A percentile compares a stretch with the other conserved stretches of the same genome.
Conservation (phyloP, 2,113 vertebrate genomes). For the Sceloporus tristichus region DNA sequence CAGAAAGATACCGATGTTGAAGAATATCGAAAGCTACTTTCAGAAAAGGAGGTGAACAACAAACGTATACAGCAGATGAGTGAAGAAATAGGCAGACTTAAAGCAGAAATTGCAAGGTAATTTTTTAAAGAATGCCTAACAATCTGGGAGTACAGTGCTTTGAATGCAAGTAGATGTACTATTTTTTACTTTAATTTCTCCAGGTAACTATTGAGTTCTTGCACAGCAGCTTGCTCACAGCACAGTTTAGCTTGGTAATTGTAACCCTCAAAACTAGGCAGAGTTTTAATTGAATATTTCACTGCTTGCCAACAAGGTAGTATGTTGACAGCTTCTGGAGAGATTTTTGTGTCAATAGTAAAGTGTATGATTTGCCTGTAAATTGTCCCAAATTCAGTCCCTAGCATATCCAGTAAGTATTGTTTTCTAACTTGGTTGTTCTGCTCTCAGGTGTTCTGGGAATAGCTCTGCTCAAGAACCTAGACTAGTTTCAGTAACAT, state of each 20-base stretch:
- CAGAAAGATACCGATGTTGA: slow-evolving; percentile 96
- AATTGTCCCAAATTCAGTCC: no score
- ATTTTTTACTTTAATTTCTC: not conserved
- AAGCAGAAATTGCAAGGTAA: slow-evolving; percentile 90
- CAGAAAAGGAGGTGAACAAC: slow-evolving; percentile 90
- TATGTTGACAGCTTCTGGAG: no score
- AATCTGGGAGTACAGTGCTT: not conserved
- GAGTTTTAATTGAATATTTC: no score
- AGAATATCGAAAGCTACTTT: slow-evolving; percentile 92
- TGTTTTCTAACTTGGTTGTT: no score
- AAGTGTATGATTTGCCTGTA: no score
- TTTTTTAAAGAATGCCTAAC: not conserved
- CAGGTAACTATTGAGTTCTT: not conserved
- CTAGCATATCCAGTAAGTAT: no score
- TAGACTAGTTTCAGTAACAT: not conserved
- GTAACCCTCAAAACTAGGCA: not conserved
- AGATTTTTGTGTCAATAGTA: no score
- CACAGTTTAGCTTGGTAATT: not conserved
- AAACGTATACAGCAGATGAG: slow-evolving; percentile 94
- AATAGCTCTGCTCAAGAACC: not conserved
- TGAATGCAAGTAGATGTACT: not conserved
- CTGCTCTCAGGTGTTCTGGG: not conserved
- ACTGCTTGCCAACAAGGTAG: no score
- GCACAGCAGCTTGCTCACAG: not conserved
- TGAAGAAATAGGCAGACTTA: slow-evolving; percentile 89